Evolutionary conservation across 2,888 invertebrate genomes (phyloP).

Genomic region (Branchellion lobata): DNA sequence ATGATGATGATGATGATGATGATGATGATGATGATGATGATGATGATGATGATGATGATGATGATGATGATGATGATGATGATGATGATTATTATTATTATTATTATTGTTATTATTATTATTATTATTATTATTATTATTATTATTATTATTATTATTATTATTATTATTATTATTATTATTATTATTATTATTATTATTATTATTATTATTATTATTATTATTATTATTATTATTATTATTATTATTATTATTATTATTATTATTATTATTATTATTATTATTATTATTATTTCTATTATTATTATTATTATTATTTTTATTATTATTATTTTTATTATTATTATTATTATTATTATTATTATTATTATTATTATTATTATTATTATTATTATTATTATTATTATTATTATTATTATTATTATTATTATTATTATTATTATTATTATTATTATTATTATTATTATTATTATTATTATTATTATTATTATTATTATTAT

Average conservation of each 20-base stretch:
- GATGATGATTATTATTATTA: constrained; percentile 1
- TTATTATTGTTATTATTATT: too few relatives aligned
- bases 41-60: constrained; percentile 43
- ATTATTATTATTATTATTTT: background rate
- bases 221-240: background rate
- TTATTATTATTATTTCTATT: background rate
- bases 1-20: constrained; percentile 44
- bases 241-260: background rate
- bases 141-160: background rate
- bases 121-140: too few relatives aligned
- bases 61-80: constrained; percentile 43
- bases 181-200: background rate
- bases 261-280: background rate
- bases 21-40: constrained; percentile 42
- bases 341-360: background rate
- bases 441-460: too few relatives aligned
- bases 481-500: too few relatives aligned
- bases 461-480: too few relatives aligned
- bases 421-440: background rate
- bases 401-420: background rate
- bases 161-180: background rate
- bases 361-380: background rate
- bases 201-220: background rate
- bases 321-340: background rate
- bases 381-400: background rate